A percentile compares a stretch with the other conserved stretches of the same genome.
Evolutionary conservation across 1,140 invertebrate genomes (phyloP).

Genomic region (Anagrus nilaparvatae): DNA sequence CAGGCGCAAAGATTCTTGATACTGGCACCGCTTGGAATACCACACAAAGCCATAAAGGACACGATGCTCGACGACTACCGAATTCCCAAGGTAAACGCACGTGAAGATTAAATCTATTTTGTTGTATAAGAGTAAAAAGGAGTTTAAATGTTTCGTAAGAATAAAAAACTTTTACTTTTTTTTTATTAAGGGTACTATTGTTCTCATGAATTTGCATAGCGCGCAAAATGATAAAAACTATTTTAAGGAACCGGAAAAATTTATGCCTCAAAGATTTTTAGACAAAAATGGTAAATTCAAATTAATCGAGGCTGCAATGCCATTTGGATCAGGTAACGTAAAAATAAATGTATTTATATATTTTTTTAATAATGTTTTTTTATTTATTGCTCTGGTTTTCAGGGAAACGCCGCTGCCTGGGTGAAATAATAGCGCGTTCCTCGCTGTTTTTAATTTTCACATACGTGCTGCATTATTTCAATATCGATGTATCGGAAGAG

Average conservation of each 20-base stretch:
- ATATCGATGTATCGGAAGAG: slow-evolving; percentile 31
- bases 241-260: slow-evolving; percentile 60
- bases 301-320: slow-evolving; percentile 49
- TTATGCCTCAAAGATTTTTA: slow-evolving; percentile 63
- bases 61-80: slow-evolving; percentile 46
- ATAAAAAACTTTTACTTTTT: slow-evolving; percentile 9
- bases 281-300: slow-evolving; percentile 48
- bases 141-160: slow-evolving; percentile 1
- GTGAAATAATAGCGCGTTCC: slow-evolving; percentile 48
- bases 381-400: no score
- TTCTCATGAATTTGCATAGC: slow-evolving; percentile 58
- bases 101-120: background rate
- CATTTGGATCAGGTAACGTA: slow-evolving; percentile 63
- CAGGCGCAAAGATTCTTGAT: slow-evolving; percentile 50
- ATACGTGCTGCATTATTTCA: slow-evolving; percentile 44
- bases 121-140: background rate
- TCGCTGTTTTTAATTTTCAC: slow-evolving; percentile 47
- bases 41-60: slow-evolving; percentile 48
- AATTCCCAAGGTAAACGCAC: slow-evolving; percentile 51
- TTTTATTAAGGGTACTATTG: slow-evolving; percentile 49
- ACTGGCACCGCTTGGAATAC: slow-evolving; percentile 50
- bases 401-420: slow-evolving; percentile 53
- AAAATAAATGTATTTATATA: no score
- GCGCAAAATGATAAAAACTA: slow-evolving; percentile 54
- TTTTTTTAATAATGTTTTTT: background rate